Evolutionary conservation across 2,888 invertebrate species (phyloP), one percentile per base, ranked within the genome.

Genomic region (Pachliopta kotzebuea): DNA sequence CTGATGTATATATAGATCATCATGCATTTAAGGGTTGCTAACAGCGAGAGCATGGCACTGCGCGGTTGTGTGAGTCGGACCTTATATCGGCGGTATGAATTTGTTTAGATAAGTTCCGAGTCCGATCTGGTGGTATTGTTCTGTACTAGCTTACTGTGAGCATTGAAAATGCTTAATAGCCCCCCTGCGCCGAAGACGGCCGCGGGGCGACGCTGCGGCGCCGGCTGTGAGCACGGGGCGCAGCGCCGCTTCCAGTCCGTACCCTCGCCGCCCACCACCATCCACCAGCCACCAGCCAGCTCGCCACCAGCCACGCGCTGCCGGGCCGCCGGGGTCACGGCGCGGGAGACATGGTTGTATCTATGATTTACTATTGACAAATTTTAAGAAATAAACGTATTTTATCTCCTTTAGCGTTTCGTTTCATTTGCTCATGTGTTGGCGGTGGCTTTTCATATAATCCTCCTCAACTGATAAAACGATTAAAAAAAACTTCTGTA

Each of bases 381-480:
- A 87, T 86, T 88, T 84, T 88, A 87, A 86, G 83, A 86, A 88
- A 87, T 88, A 88, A 86, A 88, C 86, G 85, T 88, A 88, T 88
- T 88, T 86, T 88, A 86, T 86, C 86, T 86, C 86, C 86, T 84
- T 82, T 72, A 6, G 64, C 64, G 63, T 71, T 68, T 80, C n/a
- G 79, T 85, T 83, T 86, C 74, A 83, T 83, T 85, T 74, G 69
- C 37, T 14, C 0, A 14, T 37, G 37, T 14, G 37, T 14, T 26
- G 26, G 26, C 26, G 26, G 26, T 6, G 26, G 3, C 6, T 26
- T 26, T 26, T 26, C 3, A 37, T 11, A 14, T 9, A 11, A 14
- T 11, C 2, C 37, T 2, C 37, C n/a, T n/a, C n/a, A n/a, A 37
- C 37, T 14, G 14, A 14, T 8, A 31, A 31, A 31, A 1, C 9